These are phyloP conservation scores for Conus canariensis DNA, from an alignment of 2,888 invertebrate genomes.

Conservation along the genomic window DNA sequence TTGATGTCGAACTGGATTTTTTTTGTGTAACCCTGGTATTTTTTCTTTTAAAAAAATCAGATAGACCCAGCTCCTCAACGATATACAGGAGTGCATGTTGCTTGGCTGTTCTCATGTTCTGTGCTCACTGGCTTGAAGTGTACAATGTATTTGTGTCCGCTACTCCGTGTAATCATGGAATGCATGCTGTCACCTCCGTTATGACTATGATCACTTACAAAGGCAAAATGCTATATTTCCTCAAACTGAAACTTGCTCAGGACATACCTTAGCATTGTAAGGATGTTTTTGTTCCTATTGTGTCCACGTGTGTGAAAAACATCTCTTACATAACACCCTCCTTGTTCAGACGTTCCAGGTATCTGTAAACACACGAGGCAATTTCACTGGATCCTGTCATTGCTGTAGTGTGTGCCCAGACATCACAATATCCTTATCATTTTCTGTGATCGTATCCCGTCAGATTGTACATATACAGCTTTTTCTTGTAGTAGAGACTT, in stretches of 20 bases:
- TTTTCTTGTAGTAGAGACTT: neutral
- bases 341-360: neutral
- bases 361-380: slow-evolving; percentile 22
- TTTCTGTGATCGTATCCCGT: neutral
- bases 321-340: neutral
- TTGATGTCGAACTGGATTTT: neutral
- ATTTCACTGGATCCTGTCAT: neutral
- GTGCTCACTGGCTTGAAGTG: slow-evolving; percentile 5
- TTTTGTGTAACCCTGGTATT: neutral
- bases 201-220: neutral
- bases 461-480: slow-evolving; percentile 1
- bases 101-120: neutral
- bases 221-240: neutral
- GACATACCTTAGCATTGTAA: neutral
- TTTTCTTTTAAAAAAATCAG: neutral
- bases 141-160: neutral
- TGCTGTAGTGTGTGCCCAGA: neutral
- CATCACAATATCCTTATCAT: neutral
- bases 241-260: neutral
- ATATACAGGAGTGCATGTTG: neutral
- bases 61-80: neutral
- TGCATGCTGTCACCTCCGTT: neutral
- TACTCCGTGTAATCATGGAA: neutral
- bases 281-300: slow-evolving; percentile 2
- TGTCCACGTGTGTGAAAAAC: slow-evolving; percentile 18